Percentiles rank a stretch among this genome's conserved stretches.
phyloP scores from a whole-genome alignment of 1,140 invertebrate species.

The Archivesica marissinica region DNA sequence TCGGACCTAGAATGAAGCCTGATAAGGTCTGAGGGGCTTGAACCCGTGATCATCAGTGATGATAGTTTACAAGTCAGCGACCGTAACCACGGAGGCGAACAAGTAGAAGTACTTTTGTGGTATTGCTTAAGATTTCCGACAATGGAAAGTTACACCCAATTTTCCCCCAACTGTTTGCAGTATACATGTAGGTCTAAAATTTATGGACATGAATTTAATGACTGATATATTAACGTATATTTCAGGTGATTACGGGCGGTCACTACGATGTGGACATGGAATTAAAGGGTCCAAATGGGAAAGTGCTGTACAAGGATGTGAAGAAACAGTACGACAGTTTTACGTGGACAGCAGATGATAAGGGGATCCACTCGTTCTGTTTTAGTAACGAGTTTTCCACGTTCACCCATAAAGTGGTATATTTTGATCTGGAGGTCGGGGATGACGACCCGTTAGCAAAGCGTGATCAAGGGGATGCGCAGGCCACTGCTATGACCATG shows the following conservation, averaged over 20 bases:
- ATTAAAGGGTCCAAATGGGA: slow-evolving; percentile 93
- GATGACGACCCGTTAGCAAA: slow-evolving; percentile 94
- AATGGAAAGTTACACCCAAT: too few species aligned
- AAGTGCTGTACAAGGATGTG: slow-evolving; percentile 95
- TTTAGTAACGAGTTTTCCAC: slow-evolving; percentile 99
- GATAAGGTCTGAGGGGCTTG: too few species aligned
- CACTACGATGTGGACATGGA: slow-evolving; percentile 99
- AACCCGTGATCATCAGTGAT: too few species aligned
- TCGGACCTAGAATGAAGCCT: too few species aligned
- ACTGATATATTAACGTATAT: too few species aligned
- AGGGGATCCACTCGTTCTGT: slow-evolving; percentile 93
- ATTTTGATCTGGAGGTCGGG: slow-evolving; percentile 99
- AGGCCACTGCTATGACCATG: slow-evolving; percentile 97
- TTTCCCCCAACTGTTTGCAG: too few species aligned
- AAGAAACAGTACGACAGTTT: slow-evolving; percentile 98
- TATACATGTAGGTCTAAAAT: too few species aligned
- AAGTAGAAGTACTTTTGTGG: too few species aligned
- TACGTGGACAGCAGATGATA: slow-evolving; percentile 90
- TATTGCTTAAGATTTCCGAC: too few species aligned
- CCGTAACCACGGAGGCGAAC: too few species aligned
- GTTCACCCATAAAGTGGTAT: slow-evolving; percentile 99
- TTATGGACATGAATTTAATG: too few species aligned
- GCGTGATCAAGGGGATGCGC: slow-evolving; percentile 84
- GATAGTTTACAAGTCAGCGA: too few species aligned
- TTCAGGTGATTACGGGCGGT: slow-evolving; percentile 99